Conservation (phyloP, 2,888 invertebrate species). For the Drosophila affinis region DNA sequence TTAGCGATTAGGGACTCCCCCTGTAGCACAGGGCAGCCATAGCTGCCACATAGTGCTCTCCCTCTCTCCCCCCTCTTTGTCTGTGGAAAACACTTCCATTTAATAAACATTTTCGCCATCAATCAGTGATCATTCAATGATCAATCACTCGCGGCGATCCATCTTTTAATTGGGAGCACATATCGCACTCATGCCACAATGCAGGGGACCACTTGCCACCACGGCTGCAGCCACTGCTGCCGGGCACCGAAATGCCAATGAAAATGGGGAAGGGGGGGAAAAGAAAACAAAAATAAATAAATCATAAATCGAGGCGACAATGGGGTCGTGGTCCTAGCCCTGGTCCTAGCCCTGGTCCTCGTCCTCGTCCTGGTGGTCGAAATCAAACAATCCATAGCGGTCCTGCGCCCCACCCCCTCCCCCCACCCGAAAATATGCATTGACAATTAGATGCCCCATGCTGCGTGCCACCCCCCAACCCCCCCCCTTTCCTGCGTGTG, state of each 20-base stretch:
- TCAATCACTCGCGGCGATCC: constrained; percentile 31
- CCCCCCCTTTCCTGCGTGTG: constrained; percentile 6
- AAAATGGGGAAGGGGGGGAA: not conserved
- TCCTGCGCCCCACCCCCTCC: not conserved
- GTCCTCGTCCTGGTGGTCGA: constrained; percentile 12
- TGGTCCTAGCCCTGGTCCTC: constrained; percentile 14
- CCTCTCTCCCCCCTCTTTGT: not conserved
- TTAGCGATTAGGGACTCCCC: too few relatives aligned
- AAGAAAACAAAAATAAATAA: constrained; percentile 54
- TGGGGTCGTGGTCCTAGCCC: constrained; percentile 27
- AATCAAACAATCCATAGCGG: constrained; percentile 56
- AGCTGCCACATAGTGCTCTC: too few relatives aligned
- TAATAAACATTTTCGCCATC: constrained; percentile 36
- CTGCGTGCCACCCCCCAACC: not conserved
- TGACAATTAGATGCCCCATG: constrained; percentile 66
- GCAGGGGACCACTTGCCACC: constrained; percentile 25
- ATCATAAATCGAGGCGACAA: constrained; percentile 73
- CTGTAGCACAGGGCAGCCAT: too few relatives aligned
- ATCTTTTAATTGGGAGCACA: constrained; percentile 35
- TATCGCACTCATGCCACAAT: constrained; percentile 8
- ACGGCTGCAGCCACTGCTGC: constrained; percentile 37
- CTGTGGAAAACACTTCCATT: constrained; percentile 29
- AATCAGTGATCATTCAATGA: constrained; percentile 36
- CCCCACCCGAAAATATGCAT: constrained; percentile 61
- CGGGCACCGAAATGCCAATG: constrained; percentile 30